These are phyloP conservation scores for Pteronura brasiliensis DNA, from an alignment of 2,113 vertebrate genomes.

Conservation along the genomic window DNA sequence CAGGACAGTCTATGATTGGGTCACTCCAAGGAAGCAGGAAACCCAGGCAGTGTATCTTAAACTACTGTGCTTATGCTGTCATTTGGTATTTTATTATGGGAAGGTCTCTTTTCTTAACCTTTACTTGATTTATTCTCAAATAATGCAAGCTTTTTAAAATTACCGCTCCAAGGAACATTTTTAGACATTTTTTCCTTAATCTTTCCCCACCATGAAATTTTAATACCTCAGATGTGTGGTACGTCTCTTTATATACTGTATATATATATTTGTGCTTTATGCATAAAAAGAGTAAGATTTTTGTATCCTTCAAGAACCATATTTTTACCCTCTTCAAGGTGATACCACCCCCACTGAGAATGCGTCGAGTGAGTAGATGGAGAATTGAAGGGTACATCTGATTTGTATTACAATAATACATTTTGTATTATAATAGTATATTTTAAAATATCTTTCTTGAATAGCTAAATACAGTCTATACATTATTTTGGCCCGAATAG, in stretches of 20 bases:
- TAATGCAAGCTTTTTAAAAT: background rate
- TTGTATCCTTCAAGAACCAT: background rate
- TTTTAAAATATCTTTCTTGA: conserved; percentile 18
- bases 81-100: background rate
- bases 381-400: background rate
- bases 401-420: background rate
- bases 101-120: background rate
- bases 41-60: background rate
- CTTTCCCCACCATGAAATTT: background rate
- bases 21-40: background rate
- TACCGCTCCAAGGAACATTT: background rate
- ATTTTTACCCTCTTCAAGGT: background rate
- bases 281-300: background rate
- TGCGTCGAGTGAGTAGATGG: background rate
- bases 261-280: background rate
- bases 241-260: background rate
- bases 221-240: background rate
- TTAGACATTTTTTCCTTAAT: background rate
- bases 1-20: background rate
- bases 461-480: background rate
- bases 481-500: background rate
- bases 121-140: background rate
- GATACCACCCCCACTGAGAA: background rate
- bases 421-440: background rate
- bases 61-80: background rate